Evolutionary conservation across 2,888 invertebrate genomes (phyloP), one percentile per base, ranked within the genome.

Genomic region (Caenorhabditis angaria): DNA sequence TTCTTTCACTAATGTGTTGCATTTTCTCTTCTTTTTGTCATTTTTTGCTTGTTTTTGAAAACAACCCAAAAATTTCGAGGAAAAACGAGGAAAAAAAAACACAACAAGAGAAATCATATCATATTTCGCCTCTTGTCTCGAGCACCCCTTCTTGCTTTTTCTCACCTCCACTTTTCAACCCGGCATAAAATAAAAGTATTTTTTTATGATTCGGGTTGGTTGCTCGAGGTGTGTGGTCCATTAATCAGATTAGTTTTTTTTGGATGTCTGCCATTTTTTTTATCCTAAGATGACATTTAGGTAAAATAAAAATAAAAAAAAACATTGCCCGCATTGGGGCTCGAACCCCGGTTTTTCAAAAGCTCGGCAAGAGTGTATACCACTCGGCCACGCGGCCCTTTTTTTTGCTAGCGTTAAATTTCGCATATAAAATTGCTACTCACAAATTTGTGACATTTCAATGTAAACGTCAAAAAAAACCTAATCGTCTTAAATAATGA

Each of bases 401-500:
- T n/a, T n/a, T n/a, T n/a, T n/a, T n/a, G n/a, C n/a, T n/a, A n/a
- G n/a, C n/a, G n/a, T n/a, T n/a, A n/a, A n/a, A n/a, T n/a, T n/a
- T n/a, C n/a, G n/a, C n/a, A n/a, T n/a, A n/a, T n/a, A n/a, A n/a
- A n/a, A n/a, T n/a, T n/a, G n/a, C n/a, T n/a, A n/a, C n/a, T n/a
- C n/a, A n/a, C n/a, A n/a, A n/a, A n/a, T n/a, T 3, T 14, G 14
- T 18, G 2, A 41, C 10, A 10, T 32, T 32, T 32, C 10, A 8
- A 8, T 32, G 18, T 18, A 41, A 18, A 6, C 41, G 18, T 41
- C 41, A 41, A 41, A 41, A 14, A 41, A 41, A 41, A 41, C 32
- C 41, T 41, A 41, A 41, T 41, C 41, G 41, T 41, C 41, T 41
- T 41, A 41, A 41, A 41, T 41, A 41, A 18, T 41, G 41, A 41